Evolutionary conservation across 1,140 invertebrate species (phyloP).

Genomic region (Geopemphigus sp.): DNA sequence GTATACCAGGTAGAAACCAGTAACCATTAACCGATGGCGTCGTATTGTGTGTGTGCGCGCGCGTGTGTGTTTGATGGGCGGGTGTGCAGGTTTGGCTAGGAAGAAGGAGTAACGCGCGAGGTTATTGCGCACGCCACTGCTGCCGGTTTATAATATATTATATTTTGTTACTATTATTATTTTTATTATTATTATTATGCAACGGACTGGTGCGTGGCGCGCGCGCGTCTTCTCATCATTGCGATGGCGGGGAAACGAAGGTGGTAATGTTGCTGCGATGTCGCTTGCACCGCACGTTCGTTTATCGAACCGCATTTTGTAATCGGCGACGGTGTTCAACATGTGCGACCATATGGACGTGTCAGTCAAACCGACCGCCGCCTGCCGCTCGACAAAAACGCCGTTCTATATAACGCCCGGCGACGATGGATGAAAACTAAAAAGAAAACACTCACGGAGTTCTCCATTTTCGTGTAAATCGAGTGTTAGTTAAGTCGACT

Average conservation of each 20-base stretch:
- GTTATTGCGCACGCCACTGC: not conserved
- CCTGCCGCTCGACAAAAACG: not conserved
- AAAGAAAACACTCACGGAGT: too few species aligned
- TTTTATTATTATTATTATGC: slow-evolving; percentile 2
- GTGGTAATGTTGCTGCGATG: not conserved
- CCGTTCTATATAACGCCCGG: too few species aligned
- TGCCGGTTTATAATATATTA: too few species aligned
- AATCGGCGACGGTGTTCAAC: slow-evolving; percentile 13
- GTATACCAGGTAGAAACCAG: too few species aligned
- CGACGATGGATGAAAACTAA: too few species aligned
- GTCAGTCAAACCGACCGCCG: slow-evolving; percentile 27
- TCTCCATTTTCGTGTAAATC: too few species aligned
- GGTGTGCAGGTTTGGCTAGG: not conserved
- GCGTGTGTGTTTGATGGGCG: not conserved
- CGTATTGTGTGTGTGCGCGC: not conserved
- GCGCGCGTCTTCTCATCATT: too few species aligned
- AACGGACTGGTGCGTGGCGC: not conserved
- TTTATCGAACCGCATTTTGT: slow-evolving; percentile 17
- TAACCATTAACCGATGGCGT: not conserved
- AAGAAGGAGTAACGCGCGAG: not conserved
- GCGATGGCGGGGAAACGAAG: too few species aligned
- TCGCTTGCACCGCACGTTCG: not conserved
- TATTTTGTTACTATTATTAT: not conserved
- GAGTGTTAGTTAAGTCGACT: too few species aligned
- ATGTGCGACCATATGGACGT: slow-evolving; percentile 45